Percentiles rank a stretch among this genome's conserved stretches.
Evolutionary conservation across 2,888 invertebrate genomes (phyloP).

Genomic region (Rhamnusium bicolor): DNA sequence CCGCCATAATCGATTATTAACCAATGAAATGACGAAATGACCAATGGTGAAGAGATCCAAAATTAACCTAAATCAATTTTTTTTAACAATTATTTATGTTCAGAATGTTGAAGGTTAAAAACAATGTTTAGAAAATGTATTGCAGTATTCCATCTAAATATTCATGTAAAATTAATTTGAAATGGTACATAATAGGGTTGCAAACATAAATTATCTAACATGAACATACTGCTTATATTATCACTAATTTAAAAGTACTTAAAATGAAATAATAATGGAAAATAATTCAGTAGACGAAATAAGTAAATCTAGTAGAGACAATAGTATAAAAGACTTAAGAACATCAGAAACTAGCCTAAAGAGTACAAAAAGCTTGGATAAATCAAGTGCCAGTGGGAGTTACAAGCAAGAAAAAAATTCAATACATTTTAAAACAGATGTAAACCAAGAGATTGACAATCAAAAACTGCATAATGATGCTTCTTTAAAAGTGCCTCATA

Average conservation of each 20-base stretch:
- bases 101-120: background rate
- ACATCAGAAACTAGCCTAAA: conserved; percentile 66
- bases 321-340: conserved; percentile 64
- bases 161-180: background rate
- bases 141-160: background rate
- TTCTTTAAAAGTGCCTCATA: conserved; percentile 78
- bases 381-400: conserved; percentile 65
- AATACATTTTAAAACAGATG: conserved; percentile 67
- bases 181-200: background rate
- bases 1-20: background rate
- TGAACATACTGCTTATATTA: background rate
- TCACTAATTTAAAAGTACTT: background rate
- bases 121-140: background rate
- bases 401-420: conserved; percentile 67
- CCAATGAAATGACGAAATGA: no score
- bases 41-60: background rate
- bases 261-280: conserved; percentile 58
- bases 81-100: background rate
- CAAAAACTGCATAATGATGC: conserved; percentile 63
- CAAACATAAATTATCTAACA: background rate
- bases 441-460: conserved; percentile 60
- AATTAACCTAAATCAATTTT: background rate
- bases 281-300: conserved; percentile 60
- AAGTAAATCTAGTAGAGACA: conserved; percentile 63
- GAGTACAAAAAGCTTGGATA: conserved; percentile 68